phyloP scores from a whole-genome alignment of 35 echinoderm and acorn worm genomes.

The Apostichopus californicus region DNA sequence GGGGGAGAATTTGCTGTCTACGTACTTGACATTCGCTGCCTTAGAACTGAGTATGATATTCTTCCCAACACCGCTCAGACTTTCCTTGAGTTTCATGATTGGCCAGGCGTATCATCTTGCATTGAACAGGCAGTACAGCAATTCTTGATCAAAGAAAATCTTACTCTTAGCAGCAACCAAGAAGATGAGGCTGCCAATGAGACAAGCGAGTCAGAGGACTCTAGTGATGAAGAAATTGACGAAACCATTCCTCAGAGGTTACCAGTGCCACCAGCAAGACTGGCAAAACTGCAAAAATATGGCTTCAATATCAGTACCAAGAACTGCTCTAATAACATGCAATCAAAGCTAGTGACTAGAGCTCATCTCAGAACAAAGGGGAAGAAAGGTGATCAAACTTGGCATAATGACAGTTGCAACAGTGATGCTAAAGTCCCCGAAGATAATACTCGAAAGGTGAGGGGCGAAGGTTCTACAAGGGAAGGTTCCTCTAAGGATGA shows the following conservation, averaged over 20 bases:
- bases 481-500: background rate
- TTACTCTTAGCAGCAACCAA: conserved; percentile 20
- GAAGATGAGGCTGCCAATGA: background rate
- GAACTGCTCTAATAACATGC: conserved; percentile 65
- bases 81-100: conserved; percentile 92
- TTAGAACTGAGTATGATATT: conserved; percentile 82
- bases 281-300: conserved; percentile 62
- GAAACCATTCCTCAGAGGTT: background rate
- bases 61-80: conserved; percentile 78
- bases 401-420: background rate
- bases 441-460: background rate
- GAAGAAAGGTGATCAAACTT: background rate
- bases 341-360: conserved; percentile 71
- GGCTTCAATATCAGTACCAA: conserved; percentile 68
- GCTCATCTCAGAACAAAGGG: conserved; percentile 1
- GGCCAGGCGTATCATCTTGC: conserved; percentile 69
- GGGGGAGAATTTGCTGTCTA: conserved; percentile 68
- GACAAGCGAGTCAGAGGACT: background rate
- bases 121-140: conserved; percentile 59
- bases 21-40: conserved; percentile 82
- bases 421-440: background rate
- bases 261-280: background rate
- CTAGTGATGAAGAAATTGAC: background rate
- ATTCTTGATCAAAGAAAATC: conserved; percentile 76
- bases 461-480: too few relatives aligned